These are phyloP conservation scores for Cygnus buccinator DNA, from an alignment of 2,113 vertebrate species.

Conservation along the genomic window DNA sequence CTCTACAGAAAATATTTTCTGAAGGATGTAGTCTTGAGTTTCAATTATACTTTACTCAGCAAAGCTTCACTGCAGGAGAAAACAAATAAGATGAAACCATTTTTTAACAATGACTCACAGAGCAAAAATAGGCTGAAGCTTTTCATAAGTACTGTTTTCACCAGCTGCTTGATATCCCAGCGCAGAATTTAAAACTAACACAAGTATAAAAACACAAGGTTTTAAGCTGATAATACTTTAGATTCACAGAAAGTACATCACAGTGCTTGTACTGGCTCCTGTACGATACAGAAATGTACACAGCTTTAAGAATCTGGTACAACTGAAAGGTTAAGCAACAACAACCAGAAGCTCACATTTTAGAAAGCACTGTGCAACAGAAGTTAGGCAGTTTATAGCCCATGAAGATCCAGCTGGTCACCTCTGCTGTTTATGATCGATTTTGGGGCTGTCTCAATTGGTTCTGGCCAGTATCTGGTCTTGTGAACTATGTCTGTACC, in stretches of 20 bases:
- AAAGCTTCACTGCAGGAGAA: conserved; percentile 35
- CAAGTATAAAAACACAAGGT: not conserved
- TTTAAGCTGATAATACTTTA: conserved; percentile 6
- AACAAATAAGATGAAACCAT: conserved; percentile 50
- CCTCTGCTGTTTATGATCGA: not conserved
- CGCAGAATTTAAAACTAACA: not conserved
- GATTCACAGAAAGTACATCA: not conserved
- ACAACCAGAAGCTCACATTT: not conserved
- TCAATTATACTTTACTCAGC: not conserved
- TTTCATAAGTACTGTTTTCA: conserved; percentile 46
- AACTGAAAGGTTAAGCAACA: not conserved
- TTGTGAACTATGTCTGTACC: not conserved
- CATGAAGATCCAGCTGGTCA: not conserved
- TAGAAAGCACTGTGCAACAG: not conserved
- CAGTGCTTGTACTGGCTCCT: not conserved
- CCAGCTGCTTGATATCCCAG: not conserved
- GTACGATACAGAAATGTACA: not conserved
- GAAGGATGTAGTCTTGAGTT: not conserved
- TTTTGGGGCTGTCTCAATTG: not conserved
- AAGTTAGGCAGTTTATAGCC: not conserved
- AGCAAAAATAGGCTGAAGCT: conserved; percentile 42
- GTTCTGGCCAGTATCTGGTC: not conserved
- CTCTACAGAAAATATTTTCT: not conserved
- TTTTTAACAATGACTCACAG: conserved; percentile 50
- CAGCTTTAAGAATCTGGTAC: not conserved